Evolutionary conservation across 2,888 invertebrate genomes (phyloP).

Genomic region (Patella ulyssiponensis): DNA sequence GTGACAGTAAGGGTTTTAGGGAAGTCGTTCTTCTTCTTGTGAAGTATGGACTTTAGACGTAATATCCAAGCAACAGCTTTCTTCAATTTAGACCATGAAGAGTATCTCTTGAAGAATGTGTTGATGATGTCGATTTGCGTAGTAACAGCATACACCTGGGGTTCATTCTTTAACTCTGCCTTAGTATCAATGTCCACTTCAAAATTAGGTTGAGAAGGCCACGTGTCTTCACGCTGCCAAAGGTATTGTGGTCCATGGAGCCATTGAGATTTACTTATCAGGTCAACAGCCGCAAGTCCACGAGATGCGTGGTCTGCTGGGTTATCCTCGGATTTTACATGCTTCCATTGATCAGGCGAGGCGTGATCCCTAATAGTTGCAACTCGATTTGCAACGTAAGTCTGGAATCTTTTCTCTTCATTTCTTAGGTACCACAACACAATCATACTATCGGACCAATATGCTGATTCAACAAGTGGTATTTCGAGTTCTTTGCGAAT

Average conservation of each 20-base stretch:
- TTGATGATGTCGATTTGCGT: not conserved
- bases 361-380: not conserved
- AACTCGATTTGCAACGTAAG: not conserved
- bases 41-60: not conserved
- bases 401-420: not conserved
- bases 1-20: too few species aligned
- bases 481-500: constrained; percentile 6
- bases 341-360: not conserved
- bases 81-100: not conserved
- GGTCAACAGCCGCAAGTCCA: not conserved
- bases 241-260: not conserved
- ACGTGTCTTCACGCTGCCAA: not conserved
- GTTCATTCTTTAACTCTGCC: not conserved
- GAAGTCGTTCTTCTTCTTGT: constrained; percentile 16
- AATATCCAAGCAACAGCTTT: constrained; percentile 9
- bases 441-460: not conserved
- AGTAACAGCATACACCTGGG: constrained; percentile 2
- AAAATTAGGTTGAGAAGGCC: not conserved
- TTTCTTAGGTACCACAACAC: not conserved
- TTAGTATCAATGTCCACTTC: not conserved
- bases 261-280: not conserved
- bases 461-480: not conserved
- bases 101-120: not conserved
- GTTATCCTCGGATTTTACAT: not conserved
- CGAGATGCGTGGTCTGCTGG: not conserved